Conservation (phyloP, 2,113 vertebrate species). For the Pachypanchax playfairii region DNA sequence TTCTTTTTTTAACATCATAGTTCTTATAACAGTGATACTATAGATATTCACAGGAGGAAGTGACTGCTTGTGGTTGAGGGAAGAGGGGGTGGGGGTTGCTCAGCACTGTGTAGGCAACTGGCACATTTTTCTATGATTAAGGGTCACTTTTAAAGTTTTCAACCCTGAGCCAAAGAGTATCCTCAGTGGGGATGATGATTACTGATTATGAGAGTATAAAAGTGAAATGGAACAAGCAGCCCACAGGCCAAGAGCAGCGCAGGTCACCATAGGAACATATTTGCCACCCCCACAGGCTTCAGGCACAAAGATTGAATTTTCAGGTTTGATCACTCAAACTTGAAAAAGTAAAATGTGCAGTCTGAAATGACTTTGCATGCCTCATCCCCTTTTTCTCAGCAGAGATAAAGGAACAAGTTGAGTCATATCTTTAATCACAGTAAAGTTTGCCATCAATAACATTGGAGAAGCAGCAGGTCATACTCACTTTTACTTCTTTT, state of each 20-base stretch:
- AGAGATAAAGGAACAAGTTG: conserved; percentile 52
- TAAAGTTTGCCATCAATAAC: conserved; percentile 24
- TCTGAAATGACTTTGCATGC: conserved; percentile 59
- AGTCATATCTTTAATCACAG: conserved; percentile 45
- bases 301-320: conserved; percentile 35
- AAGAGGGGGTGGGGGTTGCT: neutral
- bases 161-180: conserved; percentile 1
- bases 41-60: conserved; percentile 3
- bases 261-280: conserved; percentile 65
- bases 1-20: neutral
- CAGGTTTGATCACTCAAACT: conserved; percentile 51
- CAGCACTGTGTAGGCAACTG: neutral
- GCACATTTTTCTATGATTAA: neutral
- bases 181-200: conserved; percentile 15
- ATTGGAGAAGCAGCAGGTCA: conserved; percentile 6
- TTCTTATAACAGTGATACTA: neutral
- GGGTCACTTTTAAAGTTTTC: conserved; percentile 1
- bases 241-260: conserved; percentile 45
- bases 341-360: conserved; percentile 57
- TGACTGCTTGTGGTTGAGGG: conserved; percentile 8
- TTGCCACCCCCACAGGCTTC: conserved; percentile 28
- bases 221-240: conserved; percentile 62
- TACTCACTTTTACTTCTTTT: conserved; percentile 3
- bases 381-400: conserved; percentile 47
- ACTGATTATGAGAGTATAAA: conserved; percentile 32